A percentile compares a stretch with the other conserved stretches of the same genome.
Conservation (phyloP, 1,140 invertebrate genomes). For the Caenorhabditis briggsae region DNA sequence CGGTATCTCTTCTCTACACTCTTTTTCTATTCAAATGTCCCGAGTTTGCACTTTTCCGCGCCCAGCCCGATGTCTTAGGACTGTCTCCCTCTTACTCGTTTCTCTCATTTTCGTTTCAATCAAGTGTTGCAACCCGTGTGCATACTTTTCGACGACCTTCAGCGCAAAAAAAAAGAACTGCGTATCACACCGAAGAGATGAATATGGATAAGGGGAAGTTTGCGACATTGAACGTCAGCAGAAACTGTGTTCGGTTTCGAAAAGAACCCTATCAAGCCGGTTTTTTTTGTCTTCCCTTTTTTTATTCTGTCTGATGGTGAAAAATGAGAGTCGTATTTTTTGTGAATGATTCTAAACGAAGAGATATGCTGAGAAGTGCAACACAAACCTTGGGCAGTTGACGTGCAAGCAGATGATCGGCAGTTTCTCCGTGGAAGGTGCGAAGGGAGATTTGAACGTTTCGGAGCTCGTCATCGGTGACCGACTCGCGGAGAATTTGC, state of each 20-base stretch:
- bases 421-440: constrained; percentile 77
- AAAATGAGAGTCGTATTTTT: background rate
- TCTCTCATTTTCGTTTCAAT: constrained; percentile 44
- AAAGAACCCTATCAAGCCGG: background rate
- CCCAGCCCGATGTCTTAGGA: background rate
- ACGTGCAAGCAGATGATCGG: constrained; percentile 70
- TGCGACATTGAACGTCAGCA: background rate
- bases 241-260: background rate
- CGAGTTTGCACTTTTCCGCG: constrained; percentile 54
- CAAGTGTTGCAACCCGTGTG: constrained; percentile 49
- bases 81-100: background rate
- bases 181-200: constrained; percentile 23
- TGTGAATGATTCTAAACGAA: background rate
- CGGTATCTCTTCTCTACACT: background rate
- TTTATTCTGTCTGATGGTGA: background rate
- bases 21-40: constrained; percentile 16
- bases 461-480: constrained; percentile 76
- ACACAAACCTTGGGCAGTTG: constrained; percentile 74
- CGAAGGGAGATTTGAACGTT: constrained; percentile 77
- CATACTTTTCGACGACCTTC: constrained; percentile 35
- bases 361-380: constrained; percentile 1
- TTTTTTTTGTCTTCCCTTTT: background rate
- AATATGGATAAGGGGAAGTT: background rate
- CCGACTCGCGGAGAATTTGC: constrained; percentile 78
- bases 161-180: constrained; percentile 11